Evolutionary conservation across 2,113 vertebrate species (phyloP).

Genomic region (Tupaia chinensis): DNA sequence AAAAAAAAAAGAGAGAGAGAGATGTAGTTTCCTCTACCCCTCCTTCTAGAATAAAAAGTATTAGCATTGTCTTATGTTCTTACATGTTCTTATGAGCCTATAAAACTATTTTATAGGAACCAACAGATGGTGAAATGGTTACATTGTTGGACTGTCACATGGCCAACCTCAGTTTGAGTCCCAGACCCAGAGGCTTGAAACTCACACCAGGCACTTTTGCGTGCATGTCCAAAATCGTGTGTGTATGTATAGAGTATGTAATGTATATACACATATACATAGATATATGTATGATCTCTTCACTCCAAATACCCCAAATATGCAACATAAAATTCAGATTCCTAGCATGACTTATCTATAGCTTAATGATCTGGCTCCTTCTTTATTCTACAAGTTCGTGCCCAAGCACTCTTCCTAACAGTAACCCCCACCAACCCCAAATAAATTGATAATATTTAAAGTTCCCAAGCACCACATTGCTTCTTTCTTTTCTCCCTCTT

Average conservation of each 20-base stretch:
- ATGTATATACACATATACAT: neutral
- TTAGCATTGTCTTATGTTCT: neutral
- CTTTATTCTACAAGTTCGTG: neutral
- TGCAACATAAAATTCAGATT: neutral
- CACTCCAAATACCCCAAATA: neutral
- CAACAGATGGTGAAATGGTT: no score
- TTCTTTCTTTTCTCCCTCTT: neutral
- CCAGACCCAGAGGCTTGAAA: no score
- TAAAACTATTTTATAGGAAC: no score
- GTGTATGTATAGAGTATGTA: neutral
- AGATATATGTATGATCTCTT: neutral
- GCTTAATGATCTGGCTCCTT: neutral
- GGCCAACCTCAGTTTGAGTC: no score
- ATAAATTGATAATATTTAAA: neutral
- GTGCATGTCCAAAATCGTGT: no score
- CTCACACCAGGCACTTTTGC: no score
- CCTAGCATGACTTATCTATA: neutral
- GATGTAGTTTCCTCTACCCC: neutral
- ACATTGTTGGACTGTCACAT: no score
- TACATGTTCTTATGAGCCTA: neutral
- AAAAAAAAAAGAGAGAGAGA: neutral
- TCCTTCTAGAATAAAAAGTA: conserved; percentile 39
- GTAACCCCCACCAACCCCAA: neutral
- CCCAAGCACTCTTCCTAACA: neutral
- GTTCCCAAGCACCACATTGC: neutral